Evolutionary conservation across 1,140 invertebrate genomes (phyloP), one percentile per base, ranked within the genome.

Genomic region (Cyclina sinensis): DNA sequence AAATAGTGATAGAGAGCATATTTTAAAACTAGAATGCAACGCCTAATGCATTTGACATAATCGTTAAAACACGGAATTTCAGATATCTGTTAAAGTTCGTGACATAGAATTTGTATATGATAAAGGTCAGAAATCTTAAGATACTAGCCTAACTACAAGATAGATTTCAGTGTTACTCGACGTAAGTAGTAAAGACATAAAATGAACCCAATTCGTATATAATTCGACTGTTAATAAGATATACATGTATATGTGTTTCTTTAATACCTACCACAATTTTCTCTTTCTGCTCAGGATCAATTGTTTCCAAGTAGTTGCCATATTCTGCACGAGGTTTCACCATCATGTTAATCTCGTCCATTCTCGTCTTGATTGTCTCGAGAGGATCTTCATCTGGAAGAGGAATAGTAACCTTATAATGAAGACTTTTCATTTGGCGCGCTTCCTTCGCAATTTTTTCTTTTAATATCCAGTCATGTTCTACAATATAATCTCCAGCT

Each of bases 381-480:
- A 88, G 70, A 1, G 86, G 79, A 39, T 88, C 86, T 24, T 88
- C 86, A 74, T 88, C 86, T 88, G 86, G 86, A 88, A 88, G 65
- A 70, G 35, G 43, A 83, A 88, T 88, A 57, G 46, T 43, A 43
- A 88, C 35, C 30, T 73, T 80, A 24, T 82, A 54, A 83, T 88
- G 86, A 2, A 54, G 27, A 37, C 9, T 51, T 35, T 46, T 48
- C 27, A 83, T 68, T 37, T 76, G 24, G 21, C 70, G 70, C 16
- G 86, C 79, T n/a, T 82, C 86, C 43, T 81, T 88, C 2, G 39
- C 86, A 5, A 88, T 21, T 21, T 59, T 59, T 30, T 30, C 68
- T 73, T 88, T 88, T 54, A 88, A 70, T 27, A 88, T 88, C 86
- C 86, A 88, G 46, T 88, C 86, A 82, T 88, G 86, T 43, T 88